Evolutionary conservation across 2,888 invertebrate species (phyloP), one percentile per base, ranked within the genome.

Genomic region (Hedya salicella): DNA sequence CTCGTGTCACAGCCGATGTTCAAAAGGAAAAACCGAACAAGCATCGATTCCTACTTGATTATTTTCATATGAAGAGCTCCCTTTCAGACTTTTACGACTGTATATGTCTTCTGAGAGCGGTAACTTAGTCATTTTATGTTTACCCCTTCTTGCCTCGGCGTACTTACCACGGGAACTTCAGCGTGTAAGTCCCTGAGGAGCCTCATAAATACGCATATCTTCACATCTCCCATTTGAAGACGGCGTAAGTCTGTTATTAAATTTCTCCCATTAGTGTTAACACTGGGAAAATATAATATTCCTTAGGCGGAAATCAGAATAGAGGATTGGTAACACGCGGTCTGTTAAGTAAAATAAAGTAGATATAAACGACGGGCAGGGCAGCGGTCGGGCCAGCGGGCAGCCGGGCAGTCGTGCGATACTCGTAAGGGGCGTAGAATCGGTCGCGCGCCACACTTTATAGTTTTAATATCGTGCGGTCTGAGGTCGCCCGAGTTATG

Each of bases 71-170:
- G 85, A 88, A 84, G 78, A 80, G 81, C 83, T 81, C 75, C 80
- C 81, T 87, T 86, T 81, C 86, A 85, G 80, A 83, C 81, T 86
- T 90, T 91, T 90, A 91, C 85, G 88, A 87, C 81, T 83, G 81
- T 84, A 79, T 87, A 88, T 87, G 88, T 88, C 91, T 91, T 88
- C 85, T 80, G 90, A 89, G 90, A 84, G 88, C 87, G 82, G 89
- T 91, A 91, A 89, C 88, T 91, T 89, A 91, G 89, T 89, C 87
- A 89, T 91, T 91, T 91, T 91, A 91, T 89, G 90, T 82, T 87
- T 85, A 87, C 87, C 86, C 87, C 86, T 86, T 86, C 86, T 85
- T 85, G 81, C 85, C 78, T 75, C 81, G 75, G 76, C 78, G 82
- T 85, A 84, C 85, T 83, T 86, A 85, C 83, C 83, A 78, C 78